Conservation (phyloP, 2,888 invertebrate genomes). For the Amphimallon solstitiale region DNA sequence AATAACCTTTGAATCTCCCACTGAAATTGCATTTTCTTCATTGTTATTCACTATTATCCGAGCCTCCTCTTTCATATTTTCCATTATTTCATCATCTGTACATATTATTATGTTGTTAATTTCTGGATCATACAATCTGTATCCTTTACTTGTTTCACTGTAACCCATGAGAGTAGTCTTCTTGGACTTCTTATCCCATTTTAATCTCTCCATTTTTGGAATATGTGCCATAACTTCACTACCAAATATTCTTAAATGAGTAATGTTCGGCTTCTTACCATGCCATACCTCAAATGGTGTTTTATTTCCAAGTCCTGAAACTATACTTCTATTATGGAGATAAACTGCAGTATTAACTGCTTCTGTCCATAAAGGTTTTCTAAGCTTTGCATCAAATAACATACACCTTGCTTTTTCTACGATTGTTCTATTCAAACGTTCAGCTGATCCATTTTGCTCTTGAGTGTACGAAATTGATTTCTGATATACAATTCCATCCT, state of each 20-base stretch:
- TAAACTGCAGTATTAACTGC: slow-evolving; percentile 48
- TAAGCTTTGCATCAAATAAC: slow-evolving; percentile 40
- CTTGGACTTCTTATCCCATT: slow-evolving; percentile 45
- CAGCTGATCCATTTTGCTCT: slow-evolving; percentile 50
- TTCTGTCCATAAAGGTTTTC: slow-evolving; percentile 45
- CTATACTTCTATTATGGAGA: slow-evolving; percentile 45
- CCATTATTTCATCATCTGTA: slow-evolving; percentile 41
- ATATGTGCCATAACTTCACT: slow-evolving; percentile 51
- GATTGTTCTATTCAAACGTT: slow-evolving; percentile 47
- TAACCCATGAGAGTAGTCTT: slow-evolving; percentile 39
- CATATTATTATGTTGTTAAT: slow-evolving; percentile 31
- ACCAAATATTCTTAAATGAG: slow-evolving; percentile 52
- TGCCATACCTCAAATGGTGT: slow-evolving; percentile 55
- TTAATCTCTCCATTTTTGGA: slow-evolving; percentile 52
- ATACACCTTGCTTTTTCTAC: slow-evolving; percentile 48
- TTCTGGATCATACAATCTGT: slow-evolving; percentile 39
- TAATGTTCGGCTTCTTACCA: slow-evolving; percentile 51
- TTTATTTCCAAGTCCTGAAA: slow-evolving; percentile 41
- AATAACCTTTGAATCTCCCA: slow-evolving; percentile 27
- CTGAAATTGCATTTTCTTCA: background rate
- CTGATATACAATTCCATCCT: slow-evolving; percentile 51
- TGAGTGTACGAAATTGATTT: slow-evolving; percentile 49
- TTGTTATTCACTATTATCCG: slow-evolving; percentile 10
- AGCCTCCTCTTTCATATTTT: slow-evolving; percentile 28
- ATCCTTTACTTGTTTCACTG: slow-evolving; percentile 39